Conservation (phyloP, 1,140 invertebrate species). For the Bathynomus jamesi region DNA sequence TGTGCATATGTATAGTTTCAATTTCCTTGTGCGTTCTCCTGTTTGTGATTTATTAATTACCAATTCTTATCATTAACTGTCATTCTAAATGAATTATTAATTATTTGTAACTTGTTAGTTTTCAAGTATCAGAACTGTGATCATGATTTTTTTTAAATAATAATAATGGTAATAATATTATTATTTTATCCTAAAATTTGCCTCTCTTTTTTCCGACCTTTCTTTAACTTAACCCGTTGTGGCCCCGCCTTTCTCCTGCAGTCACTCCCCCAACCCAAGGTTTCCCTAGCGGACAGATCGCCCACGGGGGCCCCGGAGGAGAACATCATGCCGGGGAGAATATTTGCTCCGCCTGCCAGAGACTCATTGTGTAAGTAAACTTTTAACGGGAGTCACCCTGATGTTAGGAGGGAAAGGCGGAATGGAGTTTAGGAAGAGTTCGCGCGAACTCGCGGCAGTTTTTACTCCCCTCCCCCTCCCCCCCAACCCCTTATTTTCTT, state of each 20-base stretch:
- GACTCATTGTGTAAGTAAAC: conserved; percentile 82
- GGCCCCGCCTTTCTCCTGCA: conserved; percentile 14
- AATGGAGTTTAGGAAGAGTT: not conserved
- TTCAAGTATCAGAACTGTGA: too few species aligned
- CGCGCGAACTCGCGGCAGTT: not conserved
- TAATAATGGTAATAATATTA: too few species aligned
- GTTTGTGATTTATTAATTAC: too few species aligned
- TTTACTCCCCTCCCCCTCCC: not conserved
- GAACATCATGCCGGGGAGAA: conserved; percentile 75
- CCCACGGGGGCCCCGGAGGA: conserved; percentile 42
- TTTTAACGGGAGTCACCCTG: not conserved
- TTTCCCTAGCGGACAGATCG: not conserved
- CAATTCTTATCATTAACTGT: too few species aligned
- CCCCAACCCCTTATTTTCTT: not conserved
- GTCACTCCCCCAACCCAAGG: conserved; percentile 4
- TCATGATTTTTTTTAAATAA: too few species aligned
- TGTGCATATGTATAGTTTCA: too few species aligned
- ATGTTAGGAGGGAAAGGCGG: not conserved
- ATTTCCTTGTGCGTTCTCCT: too few species aligned
- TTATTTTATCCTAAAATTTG: too few species aligned
- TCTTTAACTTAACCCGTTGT: conserved; percentile 23
- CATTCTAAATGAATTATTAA: too few species aligned
- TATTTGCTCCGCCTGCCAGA: conserved; percentile 84
- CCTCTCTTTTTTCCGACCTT: too few species aligned
- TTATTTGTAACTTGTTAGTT: too few species aligned